A percentile compares a stretch with the other conserved stretches of the same genome.
These are phyloP conservation scores for Ophthalmolycus amberensis DNA, from an alignment of 2,113 vertebrate genomes.

Conservation along the genomic window DNA sequence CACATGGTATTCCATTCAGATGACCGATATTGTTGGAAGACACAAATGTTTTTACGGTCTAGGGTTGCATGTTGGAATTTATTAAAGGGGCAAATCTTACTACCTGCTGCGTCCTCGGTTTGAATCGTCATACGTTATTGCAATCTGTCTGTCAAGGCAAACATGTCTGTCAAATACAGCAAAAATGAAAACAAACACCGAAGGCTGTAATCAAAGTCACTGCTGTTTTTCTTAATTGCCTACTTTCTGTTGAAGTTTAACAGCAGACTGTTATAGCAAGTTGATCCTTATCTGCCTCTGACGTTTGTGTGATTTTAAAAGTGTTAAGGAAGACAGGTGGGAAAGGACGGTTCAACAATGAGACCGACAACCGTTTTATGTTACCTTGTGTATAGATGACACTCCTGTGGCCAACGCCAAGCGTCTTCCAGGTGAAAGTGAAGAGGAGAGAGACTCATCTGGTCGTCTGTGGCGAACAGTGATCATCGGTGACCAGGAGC, in stretches of 20 bases:
- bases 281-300: neutral
- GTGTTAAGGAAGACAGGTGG: neutral
- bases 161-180: too few relatives aligned
- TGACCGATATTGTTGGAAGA: neutral
- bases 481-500: constrained; percentile 96
- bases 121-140: neutral
- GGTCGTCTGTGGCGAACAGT: constrained; percentile 95
- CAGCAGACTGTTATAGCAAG: neutral
- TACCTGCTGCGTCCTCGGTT: neutral
- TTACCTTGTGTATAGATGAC: constrained; percentile 85
- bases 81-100: neutral
- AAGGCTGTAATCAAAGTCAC: too few relatives aligned
- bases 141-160: neutral
- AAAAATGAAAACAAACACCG: too few relatives aligned
- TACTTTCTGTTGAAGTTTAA: neutral
- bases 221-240: too few relatives aligned
- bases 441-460: constrained; percentile 86
- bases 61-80: neutral
- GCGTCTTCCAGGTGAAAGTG: constrained; percentile 90
- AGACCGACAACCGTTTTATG: neutral
- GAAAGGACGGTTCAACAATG: neutral
- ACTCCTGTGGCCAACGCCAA: constrained; percentile 94
- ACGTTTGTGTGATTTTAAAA: neutral
- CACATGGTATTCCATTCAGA: neutral
- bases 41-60: neutral